phyloP scores from a whole-genome alignment of 2,888 invertebrate species.

The Orthosia gracilis region DNA sequence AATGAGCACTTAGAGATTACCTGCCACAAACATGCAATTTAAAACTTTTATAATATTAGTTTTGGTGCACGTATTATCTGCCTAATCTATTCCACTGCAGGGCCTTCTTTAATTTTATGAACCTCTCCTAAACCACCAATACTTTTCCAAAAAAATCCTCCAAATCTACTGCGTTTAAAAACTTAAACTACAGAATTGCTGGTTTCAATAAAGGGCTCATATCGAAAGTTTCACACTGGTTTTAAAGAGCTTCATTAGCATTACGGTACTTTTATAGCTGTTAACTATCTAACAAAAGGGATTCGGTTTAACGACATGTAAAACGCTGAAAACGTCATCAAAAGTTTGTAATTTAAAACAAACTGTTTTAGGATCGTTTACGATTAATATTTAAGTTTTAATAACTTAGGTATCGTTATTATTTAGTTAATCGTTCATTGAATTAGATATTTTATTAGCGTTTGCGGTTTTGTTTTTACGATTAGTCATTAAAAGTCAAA shows the following conservation, averaged over 20 bases:
- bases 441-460: not conserved
- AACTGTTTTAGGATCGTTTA: not conserved
- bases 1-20: no score
- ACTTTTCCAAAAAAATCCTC: no score
- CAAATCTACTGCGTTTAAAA: not conserved
- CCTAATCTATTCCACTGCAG: no score
- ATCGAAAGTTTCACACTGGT: slow-evolving; percentile 14
- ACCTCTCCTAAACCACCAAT: no score
- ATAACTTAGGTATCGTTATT: not conserved
- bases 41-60: no score
- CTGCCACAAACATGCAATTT: no score
- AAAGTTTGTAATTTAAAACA: slow-evolving; percentile 34
- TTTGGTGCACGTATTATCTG: no score
- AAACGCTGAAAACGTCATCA: slow-evolving; percentile 25
- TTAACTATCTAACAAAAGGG: slow-evolving; percentile 27
- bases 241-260: slow-evolving; percentile 24
- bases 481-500: not conserved
- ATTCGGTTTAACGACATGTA: slow-evolving; percentile 30
- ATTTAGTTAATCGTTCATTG: not conserved
- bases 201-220: not conserved
- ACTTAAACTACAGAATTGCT: not conserved
- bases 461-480: not conserved
- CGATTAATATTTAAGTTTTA: not conserved
- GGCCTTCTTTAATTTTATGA: no score
- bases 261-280: slow-evolving; percentile 18